A percentile compares a stretch with the other conserved stretches of the same genome.
Conservation (phyloP, 2,113 vertebrate species). For the Tor tambroides region DNA sequence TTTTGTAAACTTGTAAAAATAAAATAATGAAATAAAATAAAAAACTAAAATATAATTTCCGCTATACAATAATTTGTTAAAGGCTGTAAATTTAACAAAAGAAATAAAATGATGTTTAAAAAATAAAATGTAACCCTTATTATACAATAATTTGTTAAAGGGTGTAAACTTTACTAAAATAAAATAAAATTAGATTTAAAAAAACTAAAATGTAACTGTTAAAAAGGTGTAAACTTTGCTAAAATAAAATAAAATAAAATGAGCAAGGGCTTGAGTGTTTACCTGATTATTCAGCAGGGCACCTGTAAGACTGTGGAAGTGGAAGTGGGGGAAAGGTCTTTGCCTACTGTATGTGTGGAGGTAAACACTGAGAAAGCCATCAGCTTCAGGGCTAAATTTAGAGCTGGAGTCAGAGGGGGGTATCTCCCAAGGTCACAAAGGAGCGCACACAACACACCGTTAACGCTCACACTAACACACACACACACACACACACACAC, state of each 20-base stretch:
- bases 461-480: constrained; percentile 14
- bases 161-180: background rate
- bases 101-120: background rate
- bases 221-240: background rate
- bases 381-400: constrained; percentile 37
- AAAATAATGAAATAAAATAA: background rate
- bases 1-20: background rate
- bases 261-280: background rate
- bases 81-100: too few relatives aligned
- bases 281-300: background rate
- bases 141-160: background rate
- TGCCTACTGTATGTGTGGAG: background rate
- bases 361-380: constrained; percentile 12
- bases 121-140: background rate
- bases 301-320: background rate
- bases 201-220: background rate
- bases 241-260: background rate
- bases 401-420: constrained; percentile 39
- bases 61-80: background rate
- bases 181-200: background rate
- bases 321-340: constrained; percentile 25
- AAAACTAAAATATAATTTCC: background rate
- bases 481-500: background rate
- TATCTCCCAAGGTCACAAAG: constrained; percentile 8
- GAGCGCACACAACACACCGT: background rate